A percentile compares a stretch with the other conserved stretches of the same genome.
Conservation (phyloP, 2,888 invertebrate genomes). For the Protodeltote pygarga region DNA sequence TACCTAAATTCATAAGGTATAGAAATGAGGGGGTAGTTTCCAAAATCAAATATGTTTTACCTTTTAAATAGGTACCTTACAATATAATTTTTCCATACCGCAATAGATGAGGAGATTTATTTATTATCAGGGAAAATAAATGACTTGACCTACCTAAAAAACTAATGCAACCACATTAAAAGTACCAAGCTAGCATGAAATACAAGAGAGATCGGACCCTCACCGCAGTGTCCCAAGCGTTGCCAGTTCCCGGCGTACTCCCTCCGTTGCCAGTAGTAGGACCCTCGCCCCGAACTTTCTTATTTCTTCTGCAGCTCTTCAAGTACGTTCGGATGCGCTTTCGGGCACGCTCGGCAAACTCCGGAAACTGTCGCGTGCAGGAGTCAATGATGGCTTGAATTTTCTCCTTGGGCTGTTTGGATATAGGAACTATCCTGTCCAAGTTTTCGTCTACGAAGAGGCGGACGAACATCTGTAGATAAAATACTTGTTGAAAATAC, state of each 20-base stretch:
- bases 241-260: slow-evolving; percentile 82
- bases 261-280: slow-evolving; percentile 73
- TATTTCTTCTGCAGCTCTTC: slow-evolving; percentile 97
- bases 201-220: slow-evolving; percentile 83
- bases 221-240: slow-evolving; percentile 94
- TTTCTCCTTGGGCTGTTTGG: slow-evolving; percentile 99
- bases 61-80: no score
- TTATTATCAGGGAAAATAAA: no score
- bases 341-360: slow-evolving; percentile 97
- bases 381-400: slow-evolving; percentile 99
- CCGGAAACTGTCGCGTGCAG: slow-evolving; percentile 98
- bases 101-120: no score
- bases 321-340: slow-evolving; percentile 98
- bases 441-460: slow-evolving; percentile 98
- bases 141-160: slow-evolving; percentile 38
- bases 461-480: slow-evolving; percentile 97
- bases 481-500: no score
- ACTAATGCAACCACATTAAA: slow-evolving; percentile 11
- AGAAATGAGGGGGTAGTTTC: no score
- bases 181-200: slow-evolving; percentile 46
- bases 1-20: no score
- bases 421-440: slow-evolving; percentile 98
- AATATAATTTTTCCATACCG: no score
- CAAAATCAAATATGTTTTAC: no score
- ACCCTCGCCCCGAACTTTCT: slow-evolving; percentile 94